Base-by-base conservation (phyloP, 2,797 vertebrate species). In the Cheirogaleus major region DNA sequence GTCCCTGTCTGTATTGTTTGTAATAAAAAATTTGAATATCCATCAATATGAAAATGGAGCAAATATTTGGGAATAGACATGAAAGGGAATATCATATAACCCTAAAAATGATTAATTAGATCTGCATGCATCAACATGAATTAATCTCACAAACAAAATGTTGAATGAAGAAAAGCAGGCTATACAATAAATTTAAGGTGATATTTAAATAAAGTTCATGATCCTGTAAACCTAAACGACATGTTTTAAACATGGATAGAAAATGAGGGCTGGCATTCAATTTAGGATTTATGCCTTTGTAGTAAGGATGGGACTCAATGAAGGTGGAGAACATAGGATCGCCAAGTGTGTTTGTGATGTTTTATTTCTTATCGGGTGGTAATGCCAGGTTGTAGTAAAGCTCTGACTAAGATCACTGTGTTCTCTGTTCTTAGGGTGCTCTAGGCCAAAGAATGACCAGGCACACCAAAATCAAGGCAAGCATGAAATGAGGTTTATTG, bases 21-120 rank as follows among this genome's bases (percentile, higher is more conserved):
- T 67, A 41, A 45, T 55, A 50, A 52, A 32, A 67, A 73, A 87
- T 1, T 22, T 0, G 14, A 76, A 32, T 27, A 20, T 59, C 2
- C 55, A 55, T 70, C 27, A 23, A 17, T 43, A 30, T 45, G n/a
- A 89, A 72, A 63, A 94, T 0, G 32, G 30, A 75, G 38, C 7
- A 70, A 57, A 82, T 63, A 5, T 50, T 18, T 75, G 20, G 1
- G 9, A 82, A 35, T 2, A 38, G 17, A 14, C 8, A 45, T 22
- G 43, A 20, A 80, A 23, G 0, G 12, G 50, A 45, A 15, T 52
- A 61, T 4, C 14, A 41, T 2, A 27, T 4, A 13, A 1, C 6
- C 48, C 4, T 20, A 35, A 83, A 41, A 48, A 35, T 7, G 30
- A 57, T 32, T 55, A 45, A 69, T 65, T 41, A 57, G 17, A 38